A percentile compares a stretch with the other conserved stretches of the same genome.
These are phyloP conservation scores for Glaucidium brasilianum DNA, from an alignment of 2,113 vertebrate species.

Conservation along the genomic window DNA sequence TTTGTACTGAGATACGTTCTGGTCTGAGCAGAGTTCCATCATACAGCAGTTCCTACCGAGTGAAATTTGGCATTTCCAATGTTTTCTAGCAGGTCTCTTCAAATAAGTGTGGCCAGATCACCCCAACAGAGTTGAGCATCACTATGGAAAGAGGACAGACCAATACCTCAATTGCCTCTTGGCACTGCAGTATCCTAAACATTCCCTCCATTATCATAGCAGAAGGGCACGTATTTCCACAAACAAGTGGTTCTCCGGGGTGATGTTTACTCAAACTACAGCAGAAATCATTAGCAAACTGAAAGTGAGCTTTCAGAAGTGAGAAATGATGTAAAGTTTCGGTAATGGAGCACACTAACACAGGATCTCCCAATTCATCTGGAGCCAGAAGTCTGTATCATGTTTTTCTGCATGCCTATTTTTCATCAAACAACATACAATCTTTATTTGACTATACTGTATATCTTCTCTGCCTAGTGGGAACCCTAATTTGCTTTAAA, in stretches of 20 bases:
- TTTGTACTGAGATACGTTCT: not conserved
- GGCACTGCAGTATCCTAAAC: not conserved
- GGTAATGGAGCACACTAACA: conserved; percentile 34
- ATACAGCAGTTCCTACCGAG: not conserved
- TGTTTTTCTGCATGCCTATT: conserved; percentile 56
- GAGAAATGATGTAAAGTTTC: conserved; percentile 9
- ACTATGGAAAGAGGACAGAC: not conserved
- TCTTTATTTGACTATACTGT: conserved; percentile 64
- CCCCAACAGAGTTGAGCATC: not conserved
- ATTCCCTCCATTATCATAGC: not conserved
- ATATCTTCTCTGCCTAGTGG: conserved; percentile 70
- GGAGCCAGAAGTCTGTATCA: conserved; percentile 36
- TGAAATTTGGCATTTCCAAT: not conserved
- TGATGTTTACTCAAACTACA: not conserved
- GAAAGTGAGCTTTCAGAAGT: conserved; percentile 1
- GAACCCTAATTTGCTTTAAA: conserved; percentile 80
- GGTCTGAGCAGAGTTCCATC: not conserved
- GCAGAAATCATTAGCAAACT: conserved; percentile 42
- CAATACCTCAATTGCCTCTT: not conserved
- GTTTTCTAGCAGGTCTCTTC: not conserved
- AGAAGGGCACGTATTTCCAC: not conserved
- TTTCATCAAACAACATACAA: conserved; percentile 63
- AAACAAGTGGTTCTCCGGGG: not conserved
- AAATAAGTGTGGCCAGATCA: not conserved
- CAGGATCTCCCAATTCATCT: conserved; percentile 46